Percentiles rank a stretch among this genome's conserved stretches.
These are phyloP conservation scores for Eupelmus urozonus DNA, from an alignment of 2,888 invertebrate species.

Conservation along the genomic window DNA sequence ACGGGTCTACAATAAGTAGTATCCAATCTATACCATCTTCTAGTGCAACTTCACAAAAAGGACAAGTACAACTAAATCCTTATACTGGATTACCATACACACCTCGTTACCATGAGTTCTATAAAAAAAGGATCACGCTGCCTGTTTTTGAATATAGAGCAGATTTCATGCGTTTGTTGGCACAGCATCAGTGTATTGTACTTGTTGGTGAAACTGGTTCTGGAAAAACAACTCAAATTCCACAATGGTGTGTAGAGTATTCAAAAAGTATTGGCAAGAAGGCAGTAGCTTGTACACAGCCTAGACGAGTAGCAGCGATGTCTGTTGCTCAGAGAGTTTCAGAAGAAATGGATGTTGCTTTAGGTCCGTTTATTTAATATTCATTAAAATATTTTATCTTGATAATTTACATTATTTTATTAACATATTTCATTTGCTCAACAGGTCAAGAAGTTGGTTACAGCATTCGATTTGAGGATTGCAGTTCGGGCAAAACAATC, in stretches of 20 bases:
- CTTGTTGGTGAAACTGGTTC: constrained; percentile 99
- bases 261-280: constrained; percentile 83
- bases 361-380: constrained; percentile 78
- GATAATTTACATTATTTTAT: not conserved
- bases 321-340: constrained; percentile 99
- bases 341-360: constrained; percentile 98
- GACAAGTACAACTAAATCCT: constrained; percentile 82
- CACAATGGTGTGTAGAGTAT: constrained; percentile 95
- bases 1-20: constrained; percentile 66
- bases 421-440: constrained; percentile 21
- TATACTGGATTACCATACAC: constrained; percentile 92
- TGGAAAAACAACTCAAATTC: constrained; percentile 99
- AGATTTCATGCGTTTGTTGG: constrained; percentile 96
- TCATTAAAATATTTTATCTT: constrained; percentile 15
- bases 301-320: constrained; percentile 99
- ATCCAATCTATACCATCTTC: constrained; percentile 73
- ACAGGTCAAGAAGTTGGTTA: constrained; percentile 93
- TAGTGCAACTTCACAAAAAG: constrained; percentile 79
- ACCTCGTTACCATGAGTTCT: constrained; percentile 91
- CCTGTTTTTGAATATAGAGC: constrained; percentile 99
- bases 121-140: constrained; percentile 91
- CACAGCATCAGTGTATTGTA: constrained; percentile 95
- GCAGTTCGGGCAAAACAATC: constrained; percentile 94
- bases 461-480: constrained; percentile 99
- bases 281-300: constrained; percentile 97